phyloP scores from a whole-genome alignment of 2,888 invertebrate genomes.

The Himalopsyche japonica region DNA sequence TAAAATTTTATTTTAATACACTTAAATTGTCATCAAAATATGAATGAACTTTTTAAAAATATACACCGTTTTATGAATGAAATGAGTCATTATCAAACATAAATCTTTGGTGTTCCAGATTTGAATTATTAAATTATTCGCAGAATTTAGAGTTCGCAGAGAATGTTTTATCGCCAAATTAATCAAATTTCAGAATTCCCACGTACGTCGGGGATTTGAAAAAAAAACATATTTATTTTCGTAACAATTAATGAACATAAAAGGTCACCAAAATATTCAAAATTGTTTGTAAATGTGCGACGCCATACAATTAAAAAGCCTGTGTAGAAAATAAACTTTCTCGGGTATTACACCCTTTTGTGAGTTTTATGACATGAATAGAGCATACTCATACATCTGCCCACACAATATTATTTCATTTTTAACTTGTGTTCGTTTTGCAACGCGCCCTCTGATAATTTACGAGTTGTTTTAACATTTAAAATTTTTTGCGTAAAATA shows the following conservation, averaged over 20 bases:
- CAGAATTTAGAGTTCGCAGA: too few relatives aligned
- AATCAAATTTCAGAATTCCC: neutral
- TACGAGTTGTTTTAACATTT: too few relatives aligned
- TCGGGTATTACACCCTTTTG: neutral
- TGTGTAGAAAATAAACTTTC: neutral
- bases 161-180: neutral
- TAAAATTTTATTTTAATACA: too few relatives aligned
- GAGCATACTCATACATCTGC: neutral
- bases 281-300: neutral
- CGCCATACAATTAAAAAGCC: neutral
- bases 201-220: neutral
- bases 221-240: neutral
- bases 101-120: too few relatives aligned
- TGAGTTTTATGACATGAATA: neutral
- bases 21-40: too few relatives aligned
- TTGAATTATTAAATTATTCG: too few relatives aligned
- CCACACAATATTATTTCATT: too few relatives aligned
- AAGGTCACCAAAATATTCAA: neutral
- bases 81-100: too few relatives aligned
- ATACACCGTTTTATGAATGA: too few relatives aligned
- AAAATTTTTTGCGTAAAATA: neutral
- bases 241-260: neutral
- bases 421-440: too few relatives aligned
- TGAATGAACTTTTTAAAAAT: too few relatives aligned
- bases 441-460: too few relatives aligned